phyloP scores from a whole-genome alignment of 2,113 vertebrate species.

The Osmerus mordax region DNA sequence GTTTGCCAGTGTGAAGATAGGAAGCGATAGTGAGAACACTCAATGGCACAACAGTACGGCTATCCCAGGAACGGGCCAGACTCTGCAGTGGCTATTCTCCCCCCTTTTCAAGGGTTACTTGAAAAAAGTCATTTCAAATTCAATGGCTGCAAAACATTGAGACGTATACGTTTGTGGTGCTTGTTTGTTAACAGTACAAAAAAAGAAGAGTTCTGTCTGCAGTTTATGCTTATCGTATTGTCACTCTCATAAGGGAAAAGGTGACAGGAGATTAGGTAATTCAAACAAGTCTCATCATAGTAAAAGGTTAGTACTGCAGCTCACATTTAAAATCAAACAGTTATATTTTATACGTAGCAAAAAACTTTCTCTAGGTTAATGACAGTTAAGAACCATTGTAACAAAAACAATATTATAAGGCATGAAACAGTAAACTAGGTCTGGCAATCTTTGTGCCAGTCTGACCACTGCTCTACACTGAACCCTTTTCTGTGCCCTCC shows the following conservation, averaged over 20 bases:
- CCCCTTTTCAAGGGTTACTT: slow-evolving; percentile 99
- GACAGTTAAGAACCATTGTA: slow-evolving; percentile 69
- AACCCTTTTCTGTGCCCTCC: slow-evolving; percentile 36
- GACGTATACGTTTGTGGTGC: slow-evolving; percentile 86
- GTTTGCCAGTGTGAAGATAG: slow-evolving; percentile 99
- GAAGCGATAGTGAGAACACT: slow-evolving; percentile 99
- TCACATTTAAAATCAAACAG: slow-evolving; percentile 70
- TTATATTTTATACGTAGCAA: slow-evolving; percentile 58
- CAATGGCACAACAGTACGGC: slow-evolving; percentile 99
- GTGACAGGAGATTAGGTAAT: slow-evolving; percentile 74
- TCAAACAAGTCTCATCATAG: slow-evolving; percentile 67
- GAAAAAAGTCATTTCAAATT: slow-evolving; percentile 99
- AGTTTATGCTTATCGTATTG: slow-evolving; percentile 76
- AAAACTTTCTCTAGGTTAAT: slow-evolving; percentile 61
- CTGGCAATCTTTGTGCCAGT: slow-evolving; percentile 54
- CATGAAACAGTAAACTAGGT: slow-evolving; percentile 61
- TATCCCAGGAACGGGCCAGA: slow-evolving; percentile 99
- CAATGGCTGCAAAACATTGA: slow-evolving; percentile 99
- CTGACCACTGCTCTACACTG: slow-evolving; percentile 50
- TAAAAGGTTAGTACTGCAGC: slow-evolving; percentile 71
- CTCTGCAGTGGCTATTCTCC: slow-evolving; percentile 99
- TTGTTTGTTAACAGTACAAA: slow-evolving; percentile 71
- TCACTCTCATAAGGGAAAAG: slow-evolving; percentile 78
- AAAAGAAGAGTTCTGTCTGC: slow-evolving; percentile 67
- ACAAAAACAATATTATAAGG: slow-evolving; percentile 66